A percentile compares a stretch with the other conserved stretches of the same genome.
Evolutionary conservation across 2,888 invertebrate genomes (phyloP).

Genomic region (Anthophora plumipes): DNA sequence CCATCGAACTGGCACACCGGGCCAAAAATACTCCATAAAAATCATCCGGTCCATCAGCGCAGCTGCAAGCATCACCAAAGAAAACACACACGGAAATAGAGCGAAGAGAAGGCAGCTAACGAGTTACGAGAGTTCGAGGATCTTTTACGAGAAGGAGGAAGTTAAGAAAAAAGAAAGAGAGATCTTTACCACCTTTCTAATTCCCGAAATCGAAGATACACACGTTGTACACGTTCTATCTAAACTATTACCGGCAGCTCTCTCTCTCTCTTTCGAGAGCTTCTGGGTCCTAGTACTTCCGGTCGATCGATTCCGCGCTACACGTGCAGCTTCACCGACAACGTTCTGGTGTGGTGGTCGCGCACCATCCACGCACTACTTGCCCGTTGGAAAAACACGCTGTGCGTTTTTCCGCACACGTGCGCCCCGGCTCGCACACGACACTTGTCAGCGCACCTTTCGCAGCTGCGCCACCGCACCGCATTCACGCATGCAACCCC

Average conservation of each 20-base stretch:
- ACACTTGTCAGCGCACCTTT: conserved; percentile 51
- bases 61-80: conserved; percentile 45
- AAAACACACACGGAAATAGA: conserved; percentile 60
- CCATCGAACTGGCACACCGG: neutral
- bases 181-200: neutral
- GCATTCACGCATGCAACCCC: conserved; percentile 32
- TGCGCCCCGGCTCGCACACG: conserved; percentile 35
- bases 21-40: conserved; percentile 47
- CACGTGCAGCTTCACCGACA: conserved; percentile 63
- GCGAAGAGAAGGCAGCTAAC: conserved; percentile 18
- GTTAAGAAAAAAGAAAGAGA: neutral
- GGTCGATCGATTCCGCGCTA: conserved; percentile 67
- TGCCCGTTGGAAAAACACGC: conserved; percentile 20
- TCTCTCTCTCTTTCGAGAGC: neutral
- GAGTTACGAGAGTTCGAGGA: neutral
- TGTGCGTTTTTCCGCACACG: conserved; percentile 58
- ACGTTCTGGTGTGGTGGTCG: conserved; percentile 37
- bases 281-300: conserved; percentile 56
- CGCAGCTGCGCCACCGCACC: conserved; percentile 37
- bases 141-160: conserved; percentile 6
- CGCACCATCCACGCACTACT: conserved; percentile 32
- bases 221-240: conserved; percentile 15
- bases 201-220: no score
- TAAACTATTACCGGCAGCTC: neutral
- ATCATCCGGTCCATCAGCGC: conserved; percentile 25